Evolutionary conservation across 2,888 invertebrate species (phyloP), one percentile per base, ranked within the genome.

Genomic region (Chydorus sphaericus): DNA sequence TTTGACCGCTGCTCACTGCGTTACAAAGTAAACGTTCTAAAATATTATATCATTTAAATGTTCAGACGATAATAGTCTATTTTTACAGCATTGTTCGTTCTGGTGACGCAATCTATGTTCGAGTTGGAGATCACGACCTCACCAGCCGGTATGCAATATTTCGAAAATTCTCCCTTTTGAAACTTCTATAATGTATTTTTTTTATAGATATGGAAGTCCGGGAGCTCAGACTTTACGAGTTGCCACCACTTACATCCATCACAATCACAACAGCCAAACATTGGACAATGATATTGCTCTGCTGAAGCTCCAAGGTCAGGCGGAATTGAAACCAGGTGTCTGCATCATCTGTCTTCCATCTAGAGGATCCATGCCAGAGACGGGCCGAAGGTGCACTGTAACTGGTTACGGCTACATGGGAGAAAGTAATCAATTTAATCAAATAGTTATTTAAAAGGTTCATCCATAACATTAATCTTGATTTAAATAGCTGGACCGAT

Each of bases 381-480:
- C 91, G 6, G 91, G 91, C 55, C 89, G 89, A 69, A 75, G 90
- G 33, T 92, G 92, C 66, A 91, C 89, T 0, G 91, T 90, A 62
- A 92, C 92, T 8, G 92, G 92, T 3, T 92, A 92, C 66, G 92
- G 92, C 7, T 92, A 92, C 67, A 90, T 91, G 89, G 90, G 90
- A 52, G 92, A 92, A 77, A 83, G 90, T 89, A 67, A 66, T 63
- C 60, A 4, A 14, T 20, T 11, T 8, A 44, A 44, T 18, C 16
- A 44, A 18, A 28, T 23, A 28, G 3, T 8, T 20, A n/a, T 20
- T 20, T 5, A 18, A 3, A 5, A 4, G 1, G n/a, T 33, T 10
- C 10, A 28, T 18, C 11, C 8, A 50, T 50, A 29, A 8, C 1
- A 28, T 30, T 23, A 28, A 2, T 39, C 7, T 6, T 11, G 10